Percentiles rank a stretch among this genome's conserved stretches.
Conservation (phyloP, 1,140 invertebrate genomes). For the Diabrotica virgifera region DNA sequence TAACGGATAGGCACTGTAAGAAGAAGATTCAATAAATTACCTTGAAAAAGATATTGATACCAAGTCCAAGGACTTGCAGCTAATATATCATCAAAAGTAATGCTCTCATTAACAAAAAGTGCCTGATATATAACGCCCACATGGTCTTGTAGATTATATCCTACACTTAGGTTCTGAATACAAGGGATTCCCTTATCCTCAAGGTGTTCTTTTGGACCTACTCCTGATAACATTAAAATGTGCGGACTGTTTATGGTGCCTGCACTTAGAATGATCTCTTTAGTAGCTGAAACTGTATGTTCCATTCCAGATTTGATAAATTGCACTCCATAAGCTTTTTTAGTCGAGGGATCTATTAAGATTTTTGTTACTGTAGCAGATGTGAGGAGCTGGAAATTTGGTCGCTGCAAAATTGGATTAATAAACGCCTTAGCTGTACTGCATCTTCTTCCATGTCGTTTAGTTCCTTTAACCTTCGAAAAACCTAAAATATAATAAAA, state of each 20-base stretch:
- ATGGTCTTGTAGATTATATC: conserved; percentile 75
- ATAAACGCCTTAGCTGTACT: conserved; percentile 70
- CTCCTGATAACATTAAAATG: conserved; percentile 86
- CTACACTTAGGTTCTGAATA: conserved; percentile 69
- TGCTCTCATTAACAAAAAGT: no score
- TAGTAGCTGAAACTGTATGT: conserved; percentile 68
- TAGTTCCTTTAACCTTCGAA: conserved; percentile 60
- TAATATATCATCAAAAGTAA: no score
- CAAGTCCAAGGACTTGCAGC: no score
- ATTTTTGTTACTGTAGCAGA: conserved; percentile 65
- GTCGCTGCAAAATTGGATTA: conserved; percentile 57
- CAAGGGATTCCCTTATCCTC: conserved; percentile 64
- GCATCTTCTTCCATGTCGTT: conserved; percentile 64
- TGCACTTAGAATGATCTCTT: conserved; percentile 83
- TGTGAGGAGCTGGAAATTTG: conserved; percentile 69
- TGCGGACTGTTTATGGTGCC: conserved; percentile 90
- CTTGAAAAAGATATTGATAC: no score
- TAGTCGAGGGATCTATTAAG: conserved; percentile 58
- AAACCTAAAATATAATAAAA: conserved; percentile 26
- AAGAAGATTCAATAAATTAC: no score
- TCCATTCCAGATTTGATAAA: conserved; percentile 70
- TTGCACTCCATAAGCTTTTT: conserved; percentile 63
- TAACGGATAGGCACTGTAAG: no score
- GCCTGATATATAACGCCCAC: no score
- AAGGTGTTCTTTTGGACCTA: conserved; percentile 79